Base-by-base conservation (phyloP, 2,888 invertebrate species). In the Leucoptera coffeella region DNA sequence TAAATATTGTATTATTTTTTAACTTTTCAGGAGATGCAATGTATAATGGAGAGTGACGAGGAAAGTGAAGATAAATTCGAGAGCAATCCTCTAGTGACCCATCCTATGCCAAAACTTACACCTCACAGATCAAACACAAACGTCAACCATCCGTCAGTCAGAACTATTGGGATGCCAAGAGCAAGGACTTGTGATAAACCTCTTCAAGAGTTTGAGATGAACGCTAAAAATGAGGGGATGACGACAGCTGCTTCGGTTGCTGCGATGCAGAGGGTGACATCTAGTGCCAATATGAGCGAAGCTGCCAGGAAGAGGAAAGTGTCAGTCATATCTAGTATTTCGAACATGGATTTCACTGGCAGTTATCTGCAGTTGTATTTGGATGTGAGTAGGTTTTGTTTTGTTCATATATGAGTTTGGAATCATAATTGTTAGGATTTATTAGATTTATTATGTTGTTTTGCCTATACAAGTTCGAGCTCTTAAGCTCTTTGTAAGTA, bases 331-430 rank as follows among this genome's bases (percentile, higher is more conserved):
- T 82, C 82, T 11, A 82, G 78, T 44, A 75, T 82, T 36, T 83
- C 83, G 1, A 75, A 80, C 37, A 75, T 83, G 74, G 83, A 84
- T 52, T 83, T 84, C 49, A 82, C 80, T 17, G 83, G 83, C 33
- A 83, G 83, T 38, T 81, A 80, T 44, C 54, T 82, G 31, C 82
- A 82, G 43, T 61, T 84, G 30, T 81, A 82, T 48, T 61, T 82
- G 34, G 78, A 78, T 51, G 78, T 78, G 48, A 56, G 72, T 58
- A 27, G 23, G 11, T n/a, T 17, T 17, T 17, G n/a, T n/a, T n/a
- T n/a, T n/a, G n/a, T n/a, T n/a, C n/a, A n/a, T n/a, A n/a, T n/a
- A n/a, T n/a, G n/a, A n/a, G n/a, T n/a, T n/a, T n/a, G n/a, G n/a
- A n/a, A n/a, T n/a, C n/a, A n/a, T n/a, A 19, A 28, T 32, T 22